Evolutionary conservation across 2,797 vertebrate species (phyloP).

Genomic region (Sandelia bainsii): DNA sequence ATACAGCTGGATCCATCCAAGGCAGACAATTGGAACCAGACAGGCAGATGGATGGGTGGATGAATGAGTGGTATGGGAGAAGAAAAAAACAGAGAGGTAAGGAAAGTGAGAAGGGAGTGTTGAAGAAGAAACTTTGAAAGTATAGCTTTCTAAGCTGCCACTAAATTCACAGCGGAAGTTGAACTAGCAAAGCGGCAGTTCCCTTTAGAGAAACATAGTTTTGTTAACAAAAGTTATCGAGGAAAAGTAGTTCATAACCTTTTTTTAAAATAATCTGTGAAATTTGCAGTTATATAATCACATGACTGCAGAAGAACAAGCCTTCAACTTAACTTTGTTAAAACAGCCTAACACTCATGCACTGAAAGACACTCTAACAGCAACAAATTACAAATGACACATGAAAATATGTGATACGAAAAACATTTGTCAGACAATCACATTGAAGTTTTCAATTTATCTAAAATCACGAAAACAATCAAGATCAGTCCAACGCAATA

Average conservation of each 20-base stretch:
- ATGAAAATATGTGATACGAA: too few species aligned
- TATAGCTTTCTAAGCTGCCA: constrained; percentile 24
- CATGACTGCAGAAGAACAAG: too few species aligned
- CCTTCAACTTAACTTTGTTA: too few species aligned
- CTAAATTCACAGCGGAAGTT: constrained; percentile 23
- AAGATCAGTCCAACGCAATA: too few species aligned
- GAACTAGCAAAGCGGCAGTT: constrained; percentile 23
- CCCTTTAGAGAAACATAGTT: constrained; percentile 26
- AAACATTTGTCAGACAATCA: too few species aligned
- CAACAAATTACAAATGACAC: neutral
- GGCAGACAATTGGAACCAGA: constrained; percentile 28
- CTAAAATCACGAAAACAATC: too few species aligned
- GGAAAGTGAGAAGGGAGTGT: constrained; percentile 2
- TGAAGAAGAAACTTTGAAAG: constrained; percentile 30
- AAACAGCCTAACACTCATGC: neutral
- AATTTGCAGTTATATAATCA: constrained; percentile 3
- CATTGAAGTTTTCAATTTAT: too few species aligned
- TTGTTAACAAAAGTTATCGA: constrained; percentile 26
- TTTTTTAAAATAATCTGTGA: constrained; percentile 3
- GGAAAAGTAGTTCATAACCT: constrained; percentile 10
- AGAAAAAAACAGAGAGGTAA: neutral
- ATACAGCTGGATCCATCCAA: constrained; percentile 46
- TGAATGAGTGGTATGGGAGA: constrained; percentile 35
- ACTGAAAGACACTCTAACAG: neutral
- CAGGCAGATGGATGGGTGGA: constrained; percentile 23